phyloP scores from a whole-genome alignment of 2,797 vertebrate species.

The Clarias pachynema region DNA sequence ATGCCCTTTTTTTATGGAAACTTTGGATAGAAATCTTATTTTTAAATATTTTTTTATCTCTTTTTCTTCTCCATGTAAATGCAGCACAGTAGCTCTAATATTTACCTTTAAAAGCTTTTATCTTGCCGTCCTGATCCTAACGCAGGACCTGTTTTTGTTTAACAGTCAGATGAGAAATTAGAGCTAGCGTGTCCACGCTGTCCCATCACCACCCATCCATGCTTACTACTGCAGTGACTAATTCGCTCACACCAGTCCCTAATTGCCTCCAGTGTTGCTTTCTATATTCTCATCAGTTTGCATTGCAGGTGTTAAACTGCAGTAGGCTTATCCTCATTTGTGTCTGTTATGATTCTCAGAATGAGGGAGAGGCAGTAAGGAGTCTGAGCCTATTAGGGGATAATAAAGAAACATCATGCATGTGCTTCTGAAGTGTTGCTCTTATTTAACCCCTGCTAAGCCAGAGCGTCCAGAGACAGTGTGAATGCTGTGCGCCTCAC shows the following conservation, averaged over 20 bases:
- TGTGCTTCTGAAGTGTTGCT: conserved; percentile 73
- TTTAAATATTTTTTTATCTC: neutral
- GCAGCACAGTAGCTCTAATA: neutral
- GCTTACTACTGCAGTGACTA: neutral
- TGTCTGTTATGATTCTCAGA: conserved; percentile 4
- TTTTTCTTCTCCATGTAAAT: neutral
- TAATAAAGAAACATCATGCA: conserved; percentile 58
- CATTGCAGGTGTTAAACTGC: conserved; percentile 14
- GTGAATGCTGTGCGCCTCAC: neutral
- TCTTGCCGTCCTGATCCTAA: neutral
- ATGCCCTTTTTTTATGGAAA: neutral
- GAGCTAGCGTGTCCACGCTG: neutral
- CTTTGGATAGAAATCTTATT: neutral
- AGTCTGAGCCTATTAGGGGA: conserved; percentile 26
- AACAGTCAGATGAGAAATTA: neutral
- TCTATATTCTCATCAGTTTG: conserved; percentile 25
- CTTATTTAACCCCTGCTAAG: conserved; percentile 63
- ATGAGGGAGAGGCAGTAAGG: neutral
- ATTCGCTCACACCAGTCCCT: conserved; percentile 20
- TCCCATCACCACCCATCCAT: conserved; percentile 11
- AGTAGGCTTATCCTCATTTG: conserved; percentile 21
- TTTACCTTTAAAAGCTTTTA: neutral
- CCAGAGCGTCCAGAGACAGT: conserved; percentile 26
- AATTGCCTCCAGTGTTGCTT: conserved; percentile 3
- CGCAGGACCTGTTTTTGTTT: neutral